Percentiles rank a stretch among this genome's conserved stretches.
Evolutionary conservation across 2,797 vertebrate genomes (phyloP).

Genomic region (Strix occidentalis): DNA sequence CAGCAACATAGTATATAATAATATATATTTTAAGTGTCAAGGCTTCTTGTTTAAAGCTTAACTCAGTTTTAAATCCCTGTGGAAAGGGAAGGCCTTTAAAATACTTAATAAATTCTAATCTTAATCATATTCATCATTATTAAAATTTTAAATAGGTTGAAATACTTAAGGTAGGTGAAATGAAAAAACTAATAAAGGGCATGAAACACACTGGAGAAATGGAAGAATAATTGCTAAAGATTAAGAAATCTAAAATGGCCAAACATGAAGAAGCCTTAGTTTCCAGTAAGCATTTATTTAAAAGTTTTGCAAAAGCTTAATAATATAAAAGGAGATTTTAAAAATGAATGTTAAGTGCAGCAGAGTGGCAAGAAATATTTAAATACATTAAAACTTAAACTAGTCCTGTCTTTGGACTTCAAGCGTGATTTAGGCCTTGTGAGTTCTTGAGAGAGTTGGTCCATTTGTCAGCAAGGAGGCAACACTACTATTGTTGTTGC

Average conservation of each 20-base stretch:
- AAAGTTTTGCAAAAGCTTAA: constrained; percentile 29
- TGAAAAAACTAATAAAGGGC: constrained; percentile 49
- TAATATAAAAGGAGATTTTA: not conserved
- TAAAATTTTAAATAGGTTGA: constrained; percentile 56
- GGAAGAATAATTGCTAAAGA: constrained; percentile 47
- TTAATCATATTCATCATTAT: constrained; percentile 58
- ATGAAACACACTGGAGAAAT: constrained; percentile 35
- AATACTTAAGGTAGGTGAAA: constrained; percentile 52
- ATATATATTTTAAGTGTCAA: constrained; percentile 2
- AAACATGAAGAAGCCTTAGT: not conserved
- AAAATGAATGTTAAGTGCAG: not conserved
- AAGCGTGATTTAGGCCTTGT: not conserved
- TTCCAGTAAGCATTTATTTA: constrained; percentile 44
- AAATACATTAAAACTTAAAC: constrained; percentile 1
- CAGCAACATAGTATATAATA: not conserved
- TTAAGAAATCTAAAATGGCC: constrained; percentile 40
- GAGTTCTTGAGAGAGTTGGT: not conserved
- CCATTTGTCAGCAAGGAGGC: not conserved
- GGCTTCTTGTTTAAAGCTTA: constrained; percentile 13
- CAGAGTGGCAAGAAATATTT: not conserved
- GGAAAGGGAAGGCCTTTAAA: constrained; percentile 43
- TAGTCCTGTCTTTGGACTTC: not conserved
- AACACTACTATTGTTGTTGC: not conserved
- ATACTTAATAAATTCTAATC: constrained; percentile 54
- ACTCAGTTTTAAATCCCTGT: constrained; percentile 44